Base-by-base conservation (phyloP, 2,888 invertebrate species). In the Panopea generosa region DNA sequence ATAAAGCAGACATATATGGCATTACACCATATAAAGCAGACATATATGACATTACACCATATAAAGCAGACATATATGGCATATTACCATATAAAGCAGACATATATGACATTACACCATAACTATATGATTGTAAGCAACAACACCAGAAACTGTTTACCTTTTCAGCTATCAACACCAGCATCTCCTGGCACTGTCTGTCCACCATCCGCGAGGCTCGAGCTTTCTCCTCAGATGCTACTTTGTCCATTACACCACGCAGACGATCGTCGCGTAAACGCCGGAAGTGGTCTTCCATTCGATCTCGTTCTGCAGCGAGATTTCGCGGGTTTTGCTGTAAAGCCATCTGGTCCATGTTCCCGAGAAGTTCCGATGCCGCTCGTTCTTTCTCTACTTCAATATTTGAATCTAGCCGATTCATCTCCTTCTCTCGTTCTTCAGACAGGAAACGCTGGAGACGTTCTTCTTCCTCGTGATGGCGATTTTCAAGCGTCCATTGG, bases 391-490 rank as follows among this genome's bases (percentile, higher is more conserved):
- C 89, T 9, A 61, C 60, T 6, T 79, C 80, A 9, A 89, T 84
- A 14, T 84, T 84, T n/a, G 84, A 86, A 62, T 90, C 89, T 26
- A 90, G 70, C 26, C 86, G 78, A 14, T 82, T 81, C 82, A 88
- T 83, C 67, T 90, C 89, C 60, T 88, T 89, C 67, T 89, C 89
- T 56, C 88, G 60, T 55, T 90, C 90, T 70, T 90, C 90, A 7
- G 85, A 68, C n/a, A 90, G 73, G 66, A 89, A 90, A 6, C 90
- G 77, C 63, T 87, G 87, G 83, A 99, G 94, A 89, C 98, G 97
- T 89, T 99, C 99, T 93, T 99, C 99, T 93, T 99, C 98, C 91
- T 97, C 96, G 68, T 98, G 95, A 93, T 99, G 99, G 92, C 97
- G 96, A 96, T 98, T 97, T 94, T 99, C 99, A 89, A 99, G 94